Base-by-base conservation (phyloP, 2,797 vertebrate species). In the Schizopygopsis malacanthus region DNA sequence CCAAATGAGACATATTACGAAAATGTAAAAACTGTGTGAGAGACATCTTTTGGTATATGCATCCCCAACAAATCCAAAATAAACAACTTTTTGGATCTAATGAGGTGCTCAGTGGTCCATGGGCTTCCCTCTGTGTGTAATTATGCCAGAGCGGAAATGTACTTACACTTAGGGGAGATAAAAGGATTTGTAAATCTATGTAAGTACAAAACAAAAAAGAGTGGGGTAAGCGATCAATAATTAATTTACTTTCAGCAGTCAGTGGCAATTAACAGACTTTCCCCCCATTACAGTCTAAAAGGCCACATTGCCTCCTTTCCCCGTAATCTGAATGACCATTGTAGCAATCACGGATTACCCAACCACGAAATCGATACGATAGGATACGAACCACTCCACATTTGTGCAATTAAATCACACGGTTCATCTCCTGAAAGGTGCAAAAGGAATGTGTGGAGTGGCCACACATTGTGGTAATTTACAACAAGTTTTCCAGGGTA, bases 161-260 rank as follows among this genome's bases (percentile, higher is more conserved):
- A 94, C 93, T 90, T 88, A 91, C 92, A 93, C 89, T 50, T 83
- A 91, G 88, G 87, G 81, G 91, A 94, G 93, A 95, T 95, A 94
- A 94, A 95, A 92, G 93, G 92, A 95, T 96, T 95, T 95, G 95
- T 95, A 95, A 94, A 93, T 91, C 91, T 93, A 91, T 94, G 92
- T 93, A 94, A 94, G 94, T 95, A 95, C 94, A 95, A 93, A 94
- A n/a, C n/a, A 94, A 92, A 52, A 52, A 61, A 61, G 90, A 93
- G 94, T 93, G 87, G 87, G 88, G 91, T 93, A 93, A 89, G 88
- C 92, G 91, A 96, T 96, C 96, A 95, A 96, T 96, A 96, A 95
- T 95, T 96, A 92, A 96, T 96, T 96, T 96, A 95, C 95, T 94
- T 94, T 93, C 92, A 94, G 92, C 94, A 94, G 94, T 95, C 94